Conservation (phyloP, 2,113 vertebrate species). For the Dasyurus viverrinus region DNA sequence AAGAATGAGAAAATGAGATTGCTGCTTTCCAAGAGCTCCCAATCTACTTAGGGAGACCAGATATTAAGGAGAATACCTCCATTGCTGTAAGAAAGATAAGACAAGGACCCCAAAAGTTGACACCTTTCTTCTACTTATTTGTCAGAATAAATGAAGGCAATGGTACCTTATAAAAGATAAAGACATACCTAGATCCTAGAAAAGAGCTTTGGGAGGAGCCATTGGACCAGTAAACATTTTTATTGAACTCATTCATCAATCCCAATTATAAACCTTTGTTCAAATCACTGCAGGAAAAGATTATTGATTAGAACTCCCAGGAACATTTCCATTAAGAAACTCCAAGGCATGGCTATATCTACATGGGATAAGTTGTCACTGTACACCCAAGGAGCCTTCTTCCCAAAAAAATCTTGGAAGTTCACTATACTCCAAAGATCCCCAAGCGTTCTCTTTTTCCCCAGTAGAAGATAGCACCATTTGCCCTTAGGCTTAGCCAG, state of each 20-base stretch:
- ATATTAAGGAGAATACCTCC: background rate
- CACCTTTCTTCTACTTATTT: background rate
- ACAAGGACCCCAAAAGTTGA: background rate
- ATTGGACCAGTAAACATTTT: background rate
- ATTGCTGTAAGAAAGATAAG: background rate
- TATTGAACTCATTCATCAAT: background rate
- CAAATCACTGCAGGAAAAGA: background rate
- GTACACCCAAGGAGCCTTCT: background rate
- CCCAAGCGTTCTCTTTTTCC: slow-evolving; percentile 3
- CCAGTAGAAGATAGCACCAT: slow-evolving; percentile 11
- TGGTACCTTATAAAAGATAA: background rate
- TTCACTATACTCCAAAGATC: slow-evolving; percentile 19
- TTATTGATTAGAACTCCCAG: background rate
- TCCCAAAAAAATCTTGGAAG: background rate
- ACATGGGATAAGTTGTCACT: background rate
- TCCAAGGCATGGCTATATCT: background rate
- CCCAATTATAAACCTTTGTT: background rate
- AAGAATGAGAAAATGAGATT: background rate
- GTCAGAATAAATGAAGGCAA: background rate
- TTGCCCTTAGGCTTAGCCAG: slow-evolving; percentile 31
- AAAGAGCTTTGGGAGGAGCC: background rate
- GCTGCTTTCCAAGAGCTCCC: background rate
- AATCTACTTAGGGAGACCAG: background rate
- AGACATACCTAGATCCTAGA: background rate
- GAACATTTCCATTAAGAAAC: background rate